A percentile compares a stretch with the other conserved stretches of the same genome.
These are phyloP conservation scores for Sialia sialis DNA, from an alignment of 2,113 vertebrate genomes.

Conservation along the genomic window DNA sequence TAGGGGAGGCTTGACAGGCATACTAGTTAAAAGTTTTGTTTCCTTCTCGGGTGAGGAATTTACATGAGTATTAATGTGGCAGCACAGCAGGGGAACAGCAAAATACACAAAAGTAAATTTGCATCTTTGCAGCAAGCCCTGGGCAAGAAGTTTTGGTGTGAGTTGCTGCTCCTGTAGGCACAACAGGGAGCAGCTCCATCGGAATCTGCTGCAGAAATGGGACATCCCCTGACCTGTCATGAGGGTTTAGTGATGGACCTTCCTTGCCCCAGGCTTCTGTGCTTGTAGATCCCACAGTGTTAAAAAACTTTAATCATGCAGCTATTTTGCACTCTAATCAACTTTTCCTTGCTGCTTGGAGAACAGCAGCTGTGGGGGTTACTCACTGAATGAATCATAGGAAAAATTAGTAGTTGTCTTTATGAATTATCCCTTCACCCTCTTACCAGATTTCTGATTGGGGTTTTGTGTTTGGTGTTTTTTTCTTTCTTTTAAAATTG, in stretches of 20 bases:
- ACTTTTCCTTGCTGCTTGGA: neutral
- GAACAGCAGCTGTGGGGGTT: constrained; percentile 6
- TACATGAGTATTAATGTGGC: neutral
- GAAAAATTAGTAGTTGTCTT: constrained; percentile 16
- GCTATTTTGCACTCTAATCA: neutral
- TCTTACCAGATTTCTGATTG: neutral
- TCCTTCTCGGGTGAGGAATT: neutral
- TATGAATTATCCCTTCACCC: neutral
- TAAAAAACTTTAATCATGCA: neutral
- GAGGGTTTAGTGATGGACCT: neutral
- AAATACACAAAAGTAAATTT: neutral
- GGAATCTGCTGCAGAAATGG: neutral
- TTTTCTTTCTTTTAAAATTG: neutral
- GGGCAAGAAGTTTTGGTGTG: neutral
- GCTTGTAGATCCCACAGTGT: neutral
- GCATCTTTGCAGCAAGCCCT: neutral
- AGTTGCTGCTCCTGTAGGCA: neutral
- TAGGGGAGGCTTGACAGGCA: neutral
- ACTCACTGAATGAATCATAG: constrained; percentile 17
- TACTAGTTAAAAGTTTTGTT: neutral
- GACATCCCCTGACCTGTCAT: neutral
- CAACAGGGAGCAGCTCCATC: neutral
- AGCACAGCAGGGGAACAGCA: neutral
- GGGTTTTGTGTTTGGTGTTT: neutral
- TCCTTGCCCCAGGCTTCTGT: accelerated